Evolutionary conservation across 2,797 vertebrate genomes (phyloP), one percentile per base, ranked within the genome.

Genomic region (Neoniphon sammara): DNA sequence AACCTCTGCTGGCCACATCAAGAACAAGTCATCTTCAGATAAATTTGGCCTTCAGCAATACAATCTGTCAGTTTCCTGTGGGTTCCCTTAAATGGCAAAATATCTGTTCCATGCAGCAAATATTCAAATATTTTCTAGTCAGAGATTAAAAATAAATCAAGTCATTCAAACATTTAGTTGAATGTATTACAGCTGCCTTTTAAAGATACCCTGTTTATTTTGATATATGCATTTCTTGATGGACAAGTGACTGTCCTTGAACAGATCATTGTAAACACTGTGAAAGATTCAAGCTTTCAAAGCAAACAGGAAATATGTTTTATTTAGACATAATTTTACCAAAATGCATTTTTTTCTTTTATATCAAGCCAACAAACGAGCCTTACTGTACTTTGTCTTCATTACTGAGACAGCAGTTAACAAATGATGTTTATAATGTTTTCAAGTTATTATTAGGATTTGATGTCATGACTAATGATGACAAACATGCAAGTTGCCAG

Each of bases 21-120:
- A 81, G 68, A 80, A 84, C 77, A 78, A 85, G 78, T 66, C 80
- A 60, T 85, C 83, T 87, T 81, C 67, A 71, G 80, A 80, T 87
- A 72, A 79, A 80, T 87, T 90, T 83, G 85, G 80, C 89, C 89
- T 88, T 88, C 78, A 91, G 85, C 85, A 78, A 82, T 78, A 84
- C 69, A 57, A 54, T 42, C 86, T 87, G 90, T 88, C 89, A 89
- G 86, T 91, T 85, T 88, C 73, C 81, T 74, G 80, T 70, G 77
- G 77, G 80, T 85, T 85, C 66, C 70, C 76, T 62, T 90, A 78
- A 85, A 87, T 55, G 61, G 75, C 77, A 71, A 85, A 75, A 64
- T 82, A 86, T 78, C 60, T 47, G 66, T 62, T 77, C 74, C 78
- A 59, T 11, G 7, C 5, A 65, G 70, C 75, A 53, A 79, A 69